Evolutionary conservation across 2,888 invertebrate genomes (phyloP), one percentile per base, ranked within the genome.

Genomic region (Synanthedon myopaeformis): DNA sequence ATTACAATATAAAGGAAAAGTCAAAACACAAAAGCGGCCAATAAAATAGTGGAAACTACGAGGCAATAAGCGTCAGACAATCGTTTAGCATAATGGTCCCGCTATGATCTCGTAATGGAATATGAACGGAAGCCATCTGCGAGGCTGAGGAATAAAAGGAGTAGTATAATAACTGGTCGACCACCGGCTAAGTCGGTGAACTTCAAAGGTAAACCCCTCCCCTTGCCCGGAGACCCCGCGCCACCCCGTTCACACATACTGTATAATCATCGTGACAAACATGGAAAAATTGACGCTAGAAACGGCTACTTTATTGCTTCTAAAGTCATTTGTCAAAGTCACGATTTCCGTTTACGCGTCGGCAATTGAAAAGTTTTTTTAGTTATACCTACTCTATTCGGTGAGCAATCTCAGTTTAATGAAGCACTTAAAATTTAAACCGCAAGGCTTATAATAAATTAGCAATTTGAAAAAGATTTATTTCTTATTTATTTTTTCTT

Each of bases 161-260:
- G 67, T 71, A 72, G 67, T 70, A 68, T 71, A 67, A 67, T 71
- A 71, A 67, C 69, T 70, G 69, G 67, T 62, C 65, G 86, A 84
- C 85, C 85, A 86, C 84, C 85, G 79, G 73, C 75, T 67, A 67
- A 67, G 80, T 63, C 77, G 76, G 79, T 61, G 58, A 59, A 81
- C 81, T 69, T 86, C 85, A 86, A 86, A 86, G 81, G 68, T 49
- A 11, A 19, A 41, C 51, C 41, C 51, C 54, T 53, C 49, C 54
- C 56, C 53, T 35, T 23, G 23, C 51, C 53, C 52, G 52, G 52
- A 49, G 42, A 49, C 51, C 60, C 60, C 64, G 56, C 64, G 55
- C 58, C 51, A 35, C 56, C 57, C 54, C 56, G 56, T 54, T 58
- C 59, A 54, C 54, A 57, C 67, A 63, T 67, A 65, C 66, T 68